These are phyloP conservation scores for Pseudochirops cupreus DNA, from an alignment of 2,797 vertebrate species.

Conservation along the genomic window DNA sequence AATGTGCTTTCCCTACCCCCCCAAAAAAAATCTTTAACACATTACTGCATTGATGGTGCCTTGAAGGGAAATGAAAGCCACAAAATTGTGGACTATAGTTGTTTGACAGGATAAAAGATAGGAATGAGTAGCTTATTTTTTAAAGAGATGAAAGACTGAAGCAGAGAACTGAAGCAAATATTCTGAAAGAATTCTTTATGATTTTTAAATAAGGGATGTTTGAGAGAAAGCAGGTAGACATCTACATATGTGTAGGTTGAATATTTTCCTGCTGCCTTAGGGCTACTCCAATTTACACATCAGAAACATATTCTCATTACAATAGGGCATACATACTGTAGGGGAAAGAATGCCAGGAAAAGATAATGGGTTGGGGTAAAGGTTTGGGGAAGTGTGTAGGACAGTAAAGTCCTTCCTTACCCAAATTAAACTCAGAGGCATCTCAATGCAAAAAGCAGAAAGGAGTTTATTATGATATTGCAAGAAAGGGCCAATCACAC, in stretches of 20 bases:
- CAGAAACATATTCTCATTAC: not conserved
- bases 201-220: not conserved
- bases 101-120: not conserved
- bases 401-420: too few species aligned
- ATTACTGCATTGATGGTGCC: not conserved
- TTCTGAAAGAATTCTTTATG: not conserved
- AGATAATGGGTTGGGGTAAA: not conserved
- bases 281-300: not conserved
- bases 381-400: not conserved
- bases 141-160: not conserved
- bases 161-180: not conserved
- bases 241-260: not conserved
- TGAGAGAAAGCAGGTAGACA: not conserved
- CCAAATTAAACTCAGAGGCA: too few species aligned
- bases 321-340: not conserved
- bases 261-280: not conserved
- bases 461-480: too few species aligned
- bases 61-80: not conserved
- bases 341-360: not conserved
- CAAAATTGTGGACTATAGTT: too few species aligned
- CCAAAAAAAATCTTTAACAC: not conserved
- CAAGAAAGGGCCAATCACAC: too few species aligned
- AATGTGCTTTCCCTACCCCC: not conserved
- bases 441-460: too few species aligned
- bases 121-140: not conserved